These are phyloP conservation scores for Alca torda DNA, from an alignment of 2,797 vertebrate genomes.

Conservation along the genomic window DNA sequence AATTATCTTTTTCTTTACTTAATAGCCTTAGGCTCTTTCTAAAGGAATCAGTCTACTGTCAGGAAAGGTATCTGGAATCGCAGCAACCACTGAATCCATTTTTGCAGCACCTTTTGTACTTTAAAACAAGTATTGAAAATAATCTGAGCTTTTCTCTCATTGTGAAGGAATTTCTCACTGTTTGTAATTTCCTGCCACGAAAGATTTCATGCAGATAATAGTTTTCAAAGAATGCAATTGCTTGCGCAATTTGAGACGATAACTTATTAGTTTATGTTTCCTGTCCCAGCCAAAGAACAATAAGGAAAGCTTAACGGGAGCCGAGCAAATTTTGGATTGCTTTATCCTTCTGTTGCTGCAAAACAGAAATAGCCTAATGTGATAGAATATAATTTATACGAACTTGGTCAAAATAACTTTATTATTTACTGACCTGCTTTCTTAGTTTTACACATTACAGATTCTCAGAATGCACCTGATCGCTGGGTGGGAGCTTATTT, in stretches of 20 bases:
- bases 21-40: neutral
- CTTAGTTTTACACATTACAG: neutral
- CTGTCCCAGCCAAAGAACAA: conserved; percentile 28
- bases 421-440: neutral
- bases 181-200: conserved; percentile 53
- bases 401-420: neutral
- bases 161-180: conserved; percentile 50
- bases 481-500: neutral
- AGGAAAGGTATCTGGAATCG: neutral
- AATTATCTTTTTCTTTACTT: neutral
- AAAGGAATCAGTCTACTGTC: neutral
- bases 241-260: conserved; percentile 16
- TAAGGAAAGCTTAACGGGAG: conserved; percentile 21
- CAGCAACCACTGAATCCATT: neutral
- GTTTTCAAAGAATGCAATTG: conserved; percentile 56
- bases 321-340: neutral
- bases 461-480: neutral
- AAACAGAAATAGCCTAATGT: neutral
- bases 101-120: neutral
- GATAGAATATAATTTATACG: neutral
- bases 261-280: conserved; percentile 32
- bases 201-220: conserved; percentile 56
- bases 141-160: neutral
- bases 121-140: neutral
- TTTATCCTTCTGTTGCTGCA: neutral